Percentiles rank a stretch among this genome's conserved stretches.
Conservation (phyloP, 2,888 invertebrate species). For the Sesia bembeciformis region DNA sequence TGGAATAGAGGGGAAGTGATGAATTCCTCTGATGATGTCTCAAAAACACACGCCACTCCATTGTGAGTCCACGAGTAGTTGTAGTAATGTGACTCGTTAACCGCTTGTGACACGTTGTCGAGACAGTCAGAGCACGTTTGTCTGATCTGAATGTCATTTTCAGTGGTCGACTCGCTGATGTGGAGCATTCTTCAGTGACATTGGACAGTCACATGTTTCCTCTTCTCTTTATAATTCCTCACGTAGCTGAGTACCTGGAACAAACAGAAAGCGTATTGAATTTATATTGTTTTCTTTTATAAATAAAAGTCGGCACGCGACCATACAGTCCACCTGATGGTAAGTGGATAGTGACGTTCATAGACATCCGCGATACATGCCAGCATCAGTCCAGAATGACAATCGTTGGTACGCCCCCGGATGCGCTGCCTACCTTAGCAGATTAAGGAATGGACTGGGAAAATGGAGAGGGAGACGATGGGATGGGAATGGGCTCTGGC, state of each 20-base stretch:
- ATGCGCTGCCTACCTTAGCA: too few relatives aligned
- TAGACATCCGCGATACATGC: too few relatives aligned
- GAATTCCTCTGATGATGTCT: constrained; percentile 9
- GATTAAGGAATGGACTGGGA: too few relatives aligned
- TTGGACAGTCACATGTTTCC: constrained; percentile 6
- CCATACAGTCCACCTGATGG: too few relatives aligned
- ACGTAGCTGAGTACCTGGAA: background rate
- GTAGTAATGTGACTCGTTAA: constrained; percentile 2
- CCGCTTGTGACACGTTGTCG: background rate
- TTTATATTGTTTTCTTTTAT: too few relatives aligned
- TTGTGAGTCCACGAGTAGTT: constrained; percentile 5
- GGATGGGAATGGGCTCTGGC: too few relatives aligned
- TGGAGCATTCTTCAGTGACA: constrained; percentile 7
- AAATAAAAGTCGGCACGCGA: too few relatives aligned
- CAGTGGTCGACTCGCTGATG: constrained; percentile 5
- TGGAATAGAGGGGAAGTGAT: constrained; percentile 58
- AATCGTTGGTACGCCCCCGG: too few relatives aligned
- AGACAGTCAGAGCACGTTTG: constrained; percentile 2
- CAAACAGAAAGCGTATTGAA: background rate
- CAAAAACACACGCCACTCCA: constrained; percentile 7
- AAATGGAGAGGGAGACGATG: too few relatives aligned
- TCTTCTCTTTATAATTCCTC: background rate
- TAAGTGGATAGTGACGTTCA: too few relatives aligned
- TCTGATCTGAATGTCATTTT: constrained; percentile 1
- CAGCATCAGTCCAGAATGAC: too few relatives aligned